These are phyloP conservation scores for Vultur gryphus DNA, from an alignment of 2,797 vertebrate species.

Conservation along the genomic window DNA sequence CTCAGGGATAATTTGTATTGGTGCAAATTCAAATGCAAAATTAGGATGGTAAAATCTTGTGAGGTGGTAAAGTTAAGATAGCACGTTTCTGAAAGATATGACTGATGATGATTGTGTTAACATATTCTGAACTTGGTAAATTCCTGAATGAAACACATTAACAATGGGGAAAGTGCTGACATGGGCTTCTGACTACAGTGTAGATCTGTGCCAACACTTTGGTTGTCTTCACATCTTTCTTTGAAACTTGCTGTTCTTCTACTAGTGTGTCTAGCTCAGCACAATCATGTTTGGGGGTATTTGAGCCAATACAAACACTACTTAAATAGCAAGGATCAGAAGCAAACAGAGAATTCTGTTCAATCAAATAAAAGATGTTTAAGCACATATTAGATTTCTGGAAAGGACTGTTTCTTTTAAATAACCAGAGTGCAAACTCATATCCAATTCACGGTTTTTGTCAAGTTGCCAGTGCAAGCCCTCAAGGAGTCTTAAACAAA, in stretches of 20 bases:
- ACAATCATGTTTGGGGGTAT: neutral
- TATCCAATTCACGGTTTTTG: neutral
- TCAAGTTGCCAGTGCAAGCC: neutral
- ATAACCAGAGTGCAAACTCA: neutral
- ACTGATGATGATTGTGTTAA: neutral
- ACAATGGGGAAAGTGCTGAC: neutral
- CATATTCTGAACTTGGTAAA: neutral
- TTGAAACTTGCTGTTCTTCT: neutral
- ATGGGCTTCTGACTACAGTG: neutral
- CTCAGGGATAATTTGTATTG: neutral
- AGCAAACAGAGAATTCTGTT: constrained; percentile 38
- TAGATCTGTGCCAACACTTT: neutral
- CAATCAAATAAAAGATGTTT: constrained; percentile 8
- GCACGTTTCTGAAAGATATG: neutral
- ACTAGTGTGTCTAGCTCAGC: neutral
- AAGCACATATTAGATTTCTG: constrained; percentile 25
- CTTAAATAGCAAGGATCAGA: neutral
- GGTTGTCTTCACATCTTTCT: neutral
- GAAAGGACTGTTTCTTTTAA: constrained; percentile 3
- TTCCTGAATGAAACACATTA: neutral
- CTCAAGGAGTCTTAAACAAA: neutral
- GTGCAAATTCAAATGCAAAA: neutral
- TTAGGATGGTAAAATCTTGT: neutral
- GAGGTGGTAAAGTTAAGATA: neutral
- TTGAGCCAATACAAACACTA: constrained; percentile 35